Evolutionary conservation across 2,113 vertebrate species (phyloP), one percentile per base, ranked within the genome.

Genomic region (Oreocharis arfaki): DNA sequence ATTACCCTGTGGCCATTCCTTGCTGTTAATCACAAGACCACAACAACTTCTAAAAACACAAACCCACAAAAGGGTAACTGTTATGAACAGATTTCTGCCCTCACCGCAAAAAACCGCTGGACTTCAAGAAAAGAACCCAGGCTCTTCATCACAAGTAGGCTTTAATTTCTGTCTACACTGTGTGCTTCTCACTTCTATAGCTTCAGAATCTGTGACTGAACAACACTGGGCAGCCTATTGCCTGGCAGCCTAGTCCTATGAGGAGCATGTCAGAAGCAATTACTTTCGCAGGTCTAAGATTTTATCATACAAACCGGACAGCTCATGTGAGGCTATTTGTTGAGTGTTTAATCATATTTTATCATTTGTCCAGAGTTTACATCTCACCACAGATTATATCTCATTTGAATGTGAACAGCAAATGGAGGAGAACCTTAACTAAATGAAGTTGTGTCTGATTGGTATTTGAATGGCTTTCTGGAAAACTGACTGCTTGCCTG

Each of bases 231-330:
- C 93, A 97, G 93, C 56, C 95, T 96, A 71, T 96, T 97, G 95
- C 96, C 94, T 97, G n/a, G n/a, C n/a, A n/a, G n/a, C n/a, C n/a
- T n/a, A n/a, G n/a, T n/a, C n/a, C n/a, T n/a, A n/a, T n/a, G n/a
- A n/a, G n/a, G n/a, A n/a, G n/a, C n/a, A 97, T 95, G 92, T 97
- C 97, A 97, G 94, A 97, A 97, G 90, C 67, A 97, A 98, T 98
- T 97, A 96, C 83, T 96, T 97, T 97, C 92, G 96, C 67, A 97
- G 97, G 96, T 96, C 97, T 97, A 97, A 97, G 95, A 97, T 98
- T 98, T 97, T 98, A 97, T 98, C 92, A 89, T 90, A 90, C 74
- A 82, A 97, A 93, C 33, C 46, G 81, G 92, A 96, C 92, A 96
- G 79, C 93, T 79, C 81, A 92, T 97, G 89, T 94, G 93, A 94